These are phyloP conservation scores for Alces alces DNA, from an alignment of 2,113 vertebrate genomes.

Conservation along the genomic window DNA sequence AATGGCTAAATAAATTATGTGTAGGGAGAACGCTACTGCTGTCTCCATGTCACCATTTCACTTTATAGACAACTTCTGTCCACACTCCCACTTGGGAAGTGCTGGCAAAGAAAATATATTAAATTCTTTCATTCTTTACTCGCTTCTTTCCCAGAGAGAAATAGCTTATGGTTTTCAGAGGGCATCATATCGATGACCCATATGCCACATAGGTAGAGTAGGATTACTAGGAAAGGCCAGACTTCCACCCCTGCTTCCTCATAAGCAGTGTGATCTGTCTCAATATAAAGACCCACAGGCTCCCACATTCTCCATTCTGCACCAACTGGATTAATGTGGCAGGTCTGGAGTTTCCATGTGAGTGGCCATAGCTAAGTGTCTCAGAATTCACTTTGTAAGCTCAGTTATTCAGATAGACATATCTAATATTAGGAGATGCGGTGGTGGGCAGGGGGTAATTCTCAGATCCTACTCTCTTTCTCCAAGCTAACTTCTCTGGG, in stretches of 20 bases:
- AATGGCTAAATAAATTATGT: neutral
- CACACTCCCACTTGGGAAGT: neutral
- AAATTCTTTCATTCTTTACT: neutral
- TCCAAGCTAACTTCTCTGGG: neutral
- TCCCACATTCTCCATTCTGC: neutral
- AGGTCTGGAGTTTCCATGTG: neutral
- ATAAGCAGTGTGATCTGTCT: neutral
- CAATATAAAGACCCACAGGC: neutral
- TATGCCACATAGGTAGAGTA: neutral
- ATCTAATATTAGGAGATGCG: neutral
- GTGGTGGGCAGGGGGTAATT: neutral
- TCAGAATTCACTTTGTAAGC: neutral
- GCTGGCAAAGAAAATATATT: neutral
- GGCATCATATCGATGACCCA: neutral
- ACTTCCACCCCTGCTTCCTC: neutral
- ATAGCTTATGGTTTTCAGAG: neutral
- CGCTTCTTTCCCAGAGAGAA: neutral
- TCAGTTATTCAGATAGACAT: neutral
- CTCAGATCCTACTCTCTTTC: neutral
- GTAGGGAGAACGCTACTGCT: neutral
- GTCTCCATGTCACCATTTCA: neutral
- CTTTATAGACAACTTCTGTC: neutral
- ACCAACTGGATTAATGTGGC: neutral
- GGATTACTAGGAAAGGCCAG: neutral
- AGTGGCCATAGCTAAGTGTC: neutral